Conservation (phyloP, 2,113 vertebrate species). For the Podarcis cretensis region DNA sequence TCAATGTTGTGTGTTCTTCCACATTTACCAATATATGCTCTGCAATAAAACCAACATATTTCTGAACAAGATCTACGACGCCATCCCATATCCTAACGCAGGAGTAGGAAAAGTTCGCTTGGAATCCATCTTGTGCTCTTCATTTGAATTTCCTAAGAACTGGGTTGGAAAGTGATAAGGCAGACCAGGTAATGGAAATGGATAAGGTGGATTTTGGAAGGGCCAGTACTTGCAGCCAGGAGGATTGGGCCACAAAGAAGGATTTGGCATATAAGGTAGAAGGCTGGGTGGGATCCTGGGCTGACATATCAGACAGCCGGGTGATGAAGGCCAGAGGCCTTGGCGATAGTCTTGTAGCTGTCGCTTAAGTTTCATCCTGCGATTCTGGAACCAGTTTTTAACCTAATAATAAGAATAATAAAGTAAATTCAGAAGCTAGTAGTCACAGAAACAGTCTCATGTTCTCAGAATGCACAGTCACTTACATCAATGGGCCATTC, state of each 20-base stretch:
- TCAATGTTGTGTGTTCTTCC: not conserved
- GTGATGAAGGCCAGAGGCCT: slow-evolving; percentile 32
- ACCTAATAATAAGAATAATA: slow-evolving; percentile 71
- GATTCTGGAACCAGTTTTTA: slow-evolving; percentile 90
- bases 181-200: slow-evolving; percentile 3
- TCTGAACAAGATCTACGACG: not conserved
- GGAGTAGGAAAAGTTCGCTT: not conserved
- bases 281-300: not conserved
- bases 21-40: slow-evolving; percentile 29
- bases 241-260: slow-evolving; percentile 43
- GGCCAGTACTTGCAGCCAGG: not conserved
- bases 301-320: not conserved
- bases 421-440: not conserved
- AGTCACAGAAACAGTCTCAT: not conserved
- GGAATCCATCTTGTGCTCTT: slow-evolving; percentile 30
- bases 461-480: not conserved
- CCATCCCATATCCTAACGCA: accelerated
- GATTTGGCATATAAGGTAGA: not conserved
- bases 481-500: not conserved
- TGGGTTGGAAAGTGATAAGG: slow-evolving; percentile 8
- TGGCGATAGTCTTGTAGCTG: slow-evolving; percentile 77
- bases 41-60: not conserved
- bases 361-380: slow-evolving; percentile 89
- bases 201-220: not conserved
- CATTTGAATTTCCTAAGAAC: slow-evolving; percentile 14